Percentiles rank a stretch among this genome's conserved stretches.
phyloP scores from a whole-genome alignment of 1,140 invertebrate genomes.

The Meteorus sp. region DNA sequence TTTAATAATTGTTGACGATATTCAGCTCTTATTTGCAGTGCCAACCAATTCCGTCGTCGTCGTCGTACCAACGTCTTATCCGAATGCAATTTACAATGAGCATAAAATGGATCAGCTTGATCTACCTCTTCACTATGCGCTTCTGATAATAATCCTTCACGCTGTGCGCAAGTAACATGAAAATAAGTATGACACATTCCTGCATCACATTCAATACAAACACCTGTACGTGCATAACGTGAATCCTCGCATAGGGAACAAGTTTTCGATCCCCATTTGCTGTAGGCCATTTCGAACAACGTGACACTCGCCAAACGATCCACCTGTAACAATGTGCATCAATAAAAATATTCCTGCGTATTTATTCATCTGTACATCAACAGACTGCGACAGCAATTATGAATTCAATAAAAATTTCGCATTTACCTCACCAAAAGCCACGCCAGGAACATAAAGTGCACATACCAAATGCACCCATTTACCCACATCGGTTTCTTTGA shows the following conservation, averaged over 20 bases:
- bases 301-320: slow-evolving; percentile 84
- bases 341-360: too few relatives aligned
- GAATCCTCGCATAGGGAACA: slow-evolving; percentile 88
- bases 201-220: slow-evolving; percentile 95
- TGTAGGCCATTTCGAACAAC: slow-evolving; percentile 94
- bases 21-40: slow-evolving; percentile 80
- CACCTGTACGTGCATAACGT: slow-evolving; percentile 84
- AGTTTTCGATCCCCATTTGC: slow-evolving; percentile 88
- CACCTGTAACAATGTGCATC: too few relatives aligned
- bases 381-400: too few relatives aligned
- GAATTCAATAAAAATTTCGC: too few relatives aligned
- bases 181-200: slow-evolving; percentile 97
- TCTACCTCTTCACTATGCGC: slow-evolving; percentile 91
- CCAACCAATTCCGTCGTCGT: slow-evolving; percentile 85
- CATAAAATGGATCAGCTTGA: slow-evolving; percentile 96
- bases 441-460: slow-evolving; percentile 94
- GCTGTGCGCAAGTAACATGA: slow-evolving; percentile 96
- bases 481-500: slow-evolving; percentile 94
- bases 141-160: slow-evolving; percentile 89
- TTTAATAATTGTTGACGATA: slow-evolving; percentile 65
- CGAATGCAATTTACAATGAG: slow-evolving; percentile 91
- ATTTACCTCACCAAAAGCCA: slow-evolving; percentile 86
- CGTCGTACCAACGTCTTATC: slow-evolving; percentile 79
- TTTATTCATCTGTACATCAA: too few relatives aligned
- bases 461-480: slow-evolving; percentile 98